Base-by-base conservation (phyloP, 2,797 vertebrate genomes). In the Tragopan temminckii region DNA sequence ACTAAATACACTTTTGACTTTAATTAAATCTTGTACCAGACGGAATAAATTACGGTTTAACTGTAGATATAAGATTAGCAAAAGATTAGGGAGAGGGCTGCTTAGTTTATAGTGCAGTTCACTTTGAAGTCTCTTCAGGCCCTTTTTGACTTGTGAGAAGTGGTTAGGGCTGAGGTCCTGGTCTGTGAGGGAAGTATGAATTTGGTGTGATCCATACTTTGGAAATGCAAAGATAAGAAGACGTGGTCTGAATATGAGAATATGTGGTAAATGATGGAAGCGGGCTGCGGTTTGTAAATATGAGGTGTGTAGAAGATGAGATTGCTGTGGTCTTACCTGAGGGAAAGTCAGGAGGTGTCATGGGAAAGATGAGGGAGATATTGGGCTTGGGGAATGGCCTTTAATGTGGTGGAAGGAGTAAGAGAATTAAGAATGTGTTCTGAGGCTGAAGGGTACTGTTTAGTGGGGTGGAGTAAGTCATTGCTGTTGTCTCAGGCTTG, bases 41-140 rank as follows among this genome's bases (percentile, higher is more conserved):
- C 63, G 79, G 77, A 88, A 58, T 46, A 86, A 94, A 94, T 72
- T 58, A 38, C 52, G 82, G 10, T 87, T 80, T 66, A 85, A 55
- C 43, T 80, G 61, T 55, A 70, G 38, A 64, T 50, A n/a, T 77
- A 29, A 89, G 68, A 71, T 88, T 45, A 88, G 21, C 16, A 29
- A 52, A 82, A 68, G 45, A 70, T 87, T 75, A 83, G 55, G 55
- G 17, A 42, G 31, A 13, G 33, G 48, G 25, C 59, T 90, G 40
- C 33, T 20, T 15, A 62, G 53, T 89, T 86, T 74, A 77, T 21
- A 25, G 33, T 58, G 18, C 21, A 43, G 40, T 90, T 83, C 7
- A 11, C 48, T 74, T 82, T 36, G 7, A 83, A 77, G 57, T 59
- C 75, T 86, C 6, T 31, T 81, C 50, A 72, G 75, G 35, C 11